phyloP scores from a whole-genome alignment of 2,797 vertebrate species.

The Myotis planiceps region DNA sequence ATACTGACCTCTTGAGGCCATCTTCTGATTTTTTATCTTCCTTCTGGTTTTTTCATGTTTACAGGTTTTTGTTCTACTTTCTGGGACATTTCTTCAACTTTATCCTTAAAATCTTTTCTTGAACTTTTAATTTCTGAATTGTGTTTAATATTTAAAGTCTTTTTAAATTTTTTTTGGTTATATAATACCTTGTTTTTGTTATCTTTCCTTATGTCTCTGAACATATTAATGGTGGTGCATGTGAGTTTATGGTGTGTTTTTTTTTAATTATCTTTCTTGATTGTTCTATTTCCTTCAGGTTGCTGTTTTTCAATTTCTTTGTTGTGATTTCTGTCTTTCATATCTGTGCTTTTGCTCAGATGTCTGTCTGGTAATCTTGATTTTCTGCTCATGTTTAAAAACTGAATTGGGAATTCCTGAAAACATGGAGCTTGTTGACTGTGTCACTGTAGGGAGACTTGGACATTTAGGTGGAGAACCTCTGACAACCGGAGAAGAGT shows the following conservation, averaged over 20 bases:
- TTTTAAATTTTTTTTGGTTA: neutral
- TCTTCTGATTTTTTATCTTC: neutral
- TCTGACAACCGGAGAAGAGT: neutral
- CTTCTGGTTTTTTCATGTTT: neutral
- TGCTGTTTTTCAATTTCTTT: neutral
- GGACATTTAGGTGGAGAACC: neutral
- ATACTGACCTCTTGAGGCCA: neutral
- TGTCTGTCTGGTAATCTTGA: neutral
- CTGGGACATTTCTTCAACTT: neutral
- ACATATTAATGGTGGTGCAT: neutral
- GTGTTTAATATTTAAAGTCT: neutral
- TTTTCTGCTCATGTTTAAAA: conserved; percentile 32
- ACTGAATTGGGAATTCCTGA: neutral
- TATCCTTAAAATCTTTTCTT: neutral
- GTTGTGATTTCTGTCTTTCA: neutral
- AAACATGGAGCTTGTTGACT: neutral
- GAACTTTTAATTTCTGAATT: neutral
- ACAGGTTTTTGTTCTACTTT: neutral
- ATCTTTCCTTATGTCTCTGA: neutral
- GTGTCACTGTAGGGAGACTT: neutral
- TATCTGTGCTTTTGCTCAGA: neutral
- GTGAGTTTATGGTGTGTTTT: neutral
- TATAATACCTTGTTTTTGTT: neutral
- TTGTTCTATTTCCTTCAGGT: neutral
- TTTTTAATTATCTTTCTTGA: neutral